These are phyloP conservation scores for Heteromyza rotundicornis DNA, from an alignment of 2,888 invertebrate species.

Conservation along the genomic window DNA sequence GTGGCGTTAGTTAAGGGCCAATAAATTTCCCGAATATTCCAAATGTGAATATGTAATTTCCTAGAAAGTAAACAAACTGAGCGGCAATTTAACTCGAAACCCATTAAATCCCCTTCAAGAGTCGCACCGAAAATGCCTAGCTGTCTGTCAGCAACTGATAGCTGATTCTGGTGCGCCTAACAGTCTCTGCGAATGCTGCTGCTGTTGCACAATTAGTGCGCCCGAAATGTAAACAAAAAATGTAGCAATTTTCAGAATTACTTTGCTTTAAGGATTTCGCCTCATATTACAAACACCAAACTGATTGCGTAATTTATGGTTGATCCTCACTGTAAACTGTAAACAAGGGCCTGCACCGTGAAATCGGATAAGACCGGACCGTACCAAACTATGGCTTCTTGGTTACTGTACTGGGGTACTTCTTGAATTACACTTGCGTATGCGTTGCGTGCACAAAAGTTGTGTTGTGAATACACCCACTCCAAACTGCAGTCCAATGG, in stretches of 20 bases:
- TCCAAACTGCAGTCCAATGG: neutral
- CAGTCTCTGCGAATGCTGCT: conserved; percentile 21
- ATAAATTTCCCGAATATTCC: too few relatives aligned
- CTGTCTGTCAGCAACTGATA: conserved; percentile 17
- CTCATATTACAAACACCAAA: conserved; percentile 37
- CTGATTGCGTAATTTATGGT: conserved; percentile 48
- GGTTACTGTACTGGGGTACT: conserved; percentile 11
- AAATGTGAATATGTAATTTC: too few relatives aligned
- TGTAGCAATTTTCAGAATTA: conserved; percentile 41
- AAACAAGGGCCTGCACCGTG: conserved; percentile 35
- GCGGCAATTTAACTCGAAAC: neutral
- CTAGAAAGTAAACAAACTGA: neutral
- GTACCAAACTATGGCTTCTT: conserved; percentile 14
- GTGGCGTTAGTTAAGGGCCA: neutral
- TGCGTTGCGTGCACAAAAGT: conserved; percentile 19
- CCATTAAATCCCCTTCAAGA: neutral
- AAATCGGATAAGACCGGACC: conserved; percentile 40
- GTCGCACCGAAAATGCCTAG: conserved; percentile 12
- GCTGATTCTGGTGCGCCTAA: conserved; percentile 15
- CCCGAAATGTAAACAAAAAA: conserved; percentile 42
- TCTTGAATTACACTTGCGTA: conserved; percentile 19
- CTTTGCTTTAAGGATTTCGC: conserved; percentile 45
- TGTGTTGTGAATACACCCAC: conserved; percentile 15
- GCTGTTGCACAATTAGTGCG: conserved; percentile 48
- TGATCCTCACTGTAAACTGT: conserved; percentile 44